A percentile compares a stretch with the other conserved stretches of the same genome.
These are phyloP conservation scores for Acanthisitta chloris DNA, from an alignment of 2,113 vertebrate genomes.

Conservation along the genomic window DNA sequence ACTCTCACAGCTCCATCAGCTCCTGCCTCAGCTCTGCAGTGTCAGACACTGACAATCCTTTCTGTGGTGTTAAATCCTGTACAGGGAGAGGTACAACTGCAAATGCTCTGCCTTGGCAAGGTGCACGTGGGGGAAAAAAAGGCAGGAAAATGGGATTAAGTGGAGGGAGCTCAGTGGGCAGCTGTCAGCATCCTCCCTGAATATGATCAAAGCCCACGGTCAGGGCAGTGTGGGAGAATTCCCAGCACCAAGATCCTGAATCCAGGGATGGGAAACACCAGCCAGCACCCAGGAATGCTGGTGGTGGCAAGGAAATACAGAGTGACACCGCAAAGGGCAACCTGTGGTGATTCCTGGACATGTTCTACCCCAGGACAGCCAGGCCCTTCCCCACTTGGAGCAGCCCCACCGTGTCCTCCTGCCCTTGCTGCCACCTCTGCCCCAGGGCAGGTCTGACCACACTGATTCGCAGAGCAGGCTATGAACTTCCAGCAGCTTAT, in stretches of 20 bases:
- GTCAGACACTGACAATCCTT: neutral
- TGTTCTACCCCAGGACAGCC: neutral
- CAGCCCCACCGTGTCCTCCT: neutral
- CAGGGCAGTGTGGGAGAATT: neutral
- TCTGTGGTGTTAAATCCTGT: neutral
- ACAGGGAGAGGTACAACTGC: neutral
- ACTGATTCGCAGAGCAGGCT: neutral
- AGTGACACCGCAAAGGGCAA: neutral
- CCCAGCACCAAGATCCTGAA: neutral
- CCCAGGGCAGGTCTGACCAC: neutral
- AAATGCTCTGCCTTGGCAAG: neutral
- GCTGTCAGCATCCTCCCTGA: neutral
- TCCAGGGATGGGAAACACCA: neutral
- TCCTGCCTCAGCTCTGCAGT: neutral
- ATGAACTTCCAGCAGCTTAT: neutral
- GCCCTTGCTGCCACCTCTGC: neutral
- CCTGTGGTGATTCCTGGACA: neutral
- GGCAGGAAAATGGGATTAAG: neutral
- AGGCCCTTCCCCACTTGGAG: neutral
- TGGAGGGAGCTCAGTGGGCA: neutral
- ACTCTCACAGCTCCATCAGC: neutral
- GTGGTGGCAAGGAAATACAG: neutral
- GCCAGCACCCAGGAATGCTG: neutral
- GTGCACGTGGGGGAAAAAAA: rapidly evolving
- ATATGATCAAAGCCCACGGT: rapidly evolving